Base-by-base conservation (phyloP, 2,797 vertebrate genomes). In the Tokudaia tokunoshimensis region DNA sequence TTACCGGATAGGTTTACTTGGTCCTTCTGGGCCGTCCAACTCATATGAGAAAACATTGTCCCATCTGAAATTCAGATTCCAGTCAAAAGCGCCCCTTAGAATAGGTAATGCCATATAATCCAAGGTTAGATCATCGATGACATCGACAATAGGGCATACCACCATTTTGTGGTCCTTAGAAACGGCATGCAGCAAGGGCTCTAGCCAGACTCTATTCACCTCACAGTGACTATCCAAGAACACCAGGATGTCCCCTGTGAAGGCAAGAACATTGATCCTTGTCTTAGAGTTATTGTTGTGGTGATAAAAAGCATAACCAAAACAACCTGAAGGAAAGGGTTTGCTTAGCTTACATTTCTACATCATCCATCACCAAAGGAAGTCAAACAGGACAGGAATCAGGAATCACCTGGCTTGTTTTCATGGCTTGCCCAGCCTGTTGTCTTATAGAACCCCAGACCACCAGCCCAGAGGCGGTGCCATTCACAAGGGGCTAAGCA, bases 181-280 rank as follows among this genome's bases (percentile, higher is more conserved):
- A 86, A 99, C 98, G 22, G 99, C 99, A 0, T 97, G 75, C 93
- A 99, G 98, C 96, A 99, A 98, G 0, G 99, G 99, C 95, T 99
- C 98, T 78, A 99, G 82, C 99, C 99, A 99, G 19, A 97, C 98
- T 97, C 98, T 98, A 1, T 99, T 99, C 97, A 99, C 99, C 98
- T 99, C 99, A 1, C 99, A 99, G 98, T 99, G 99, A 96, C 99
- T 99, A 98, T 99, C 99, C 98, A 99, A 98, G 98, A 99, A 99
- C 55, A 99, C 99, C 96, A 99, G 99, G 44, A 99, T 99, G 47
- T 99, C 98, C 50, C 99, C 99, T 99, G 92, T 47, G 94, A 91
- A 90, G 76, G 94, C 4, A 95, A 97, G 92, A 97, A 6, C 1
- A 29, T 95, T 41, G 29, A 55, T 1, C 8, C 63, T 1, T 26